phyloP scores from a whole-genome alignment of 2,888 invertebrate genomes.

The Drosophila falleni region DNA sequence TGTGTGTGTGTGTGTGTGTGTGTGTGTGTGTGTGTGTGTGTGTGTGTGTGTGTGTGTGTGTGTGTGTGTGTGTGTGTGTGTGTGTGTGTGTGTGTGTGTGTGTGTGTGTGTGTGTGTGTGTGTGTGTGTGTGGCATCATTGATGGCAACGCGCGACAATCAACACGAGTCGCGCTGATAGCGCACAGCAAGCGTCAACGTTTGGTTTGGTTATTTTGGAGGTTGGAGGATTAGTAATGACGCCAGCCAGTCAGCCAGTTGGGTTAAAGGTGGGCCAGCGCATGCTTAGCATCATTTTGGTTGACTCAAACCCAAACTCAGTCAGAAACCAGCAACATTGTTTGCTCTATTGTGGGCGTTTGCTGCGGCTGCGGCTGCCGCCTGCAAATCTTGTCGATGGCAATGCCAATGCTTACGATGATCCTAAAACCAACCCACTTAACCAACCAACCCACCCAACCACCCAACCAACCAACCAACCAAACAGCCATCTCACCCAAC shows the following conservation, averaged over 20 bases:
- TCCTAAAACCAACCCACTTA: conserved; percentile 13
- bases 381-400: conserved; percentile 39
- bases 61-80: too few species aligned
- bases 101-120: not conserved
- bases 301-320: conserved; percentile 8
- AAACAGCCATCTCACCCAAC: conserved; percentile 19
- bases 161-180: conserved; percentile 72
- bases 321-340: conserved; percentile 52
- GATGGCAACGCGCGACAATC: conserved; percentile 76
- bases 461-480: conserved; percentile 1
- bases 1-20: too few species aligned
- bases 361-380: conserved; percentile 39
- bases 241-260: conserved; percentile 29
- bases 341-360: conserved; percentile 68
- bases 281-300: conserved; percentile 63
- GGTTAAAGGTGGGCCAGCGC: conserved; percentile 66
- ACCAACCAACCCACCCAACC: not conserved
- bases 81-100: too few species aligned
- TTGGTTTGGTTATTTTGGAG: conserved; percentile 46
- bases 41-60: too few species aligned
- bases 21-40: too few species aligned
- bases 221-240: conserved; percentile 71
- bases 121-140: conserved; percentile 53
- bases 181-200: conserved; percentile 51
- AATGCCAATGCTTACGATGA: conserved; percentile 32